Evolutionary conservation across 1,140 invertebrate species (phyloP), one percentile per base, ranked within the genome.

Genomic region (Capitella teleta): DNA sequence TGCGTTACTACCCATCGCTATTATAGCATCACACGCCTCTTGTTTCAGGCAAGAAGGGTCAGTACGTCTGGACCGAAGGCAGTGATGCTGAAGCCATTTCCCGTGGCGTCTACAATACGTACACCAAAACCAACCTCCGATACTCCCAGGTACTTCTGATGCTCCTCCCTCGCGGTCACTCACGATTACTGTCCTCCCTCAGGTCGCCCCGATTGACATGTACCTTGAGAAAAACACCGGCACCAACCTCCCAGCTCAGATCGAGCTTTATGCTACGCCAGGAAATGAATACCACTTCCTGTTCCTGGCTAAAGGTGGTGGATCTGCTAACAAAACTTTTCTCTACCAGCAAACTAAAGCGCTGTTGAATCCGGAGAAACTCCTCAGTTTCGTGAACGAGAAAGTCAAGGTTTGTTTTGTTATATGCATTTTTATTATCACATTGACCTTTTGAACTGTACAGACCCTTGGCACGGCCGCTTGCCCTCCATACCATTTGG

Each of bases 291-390:
- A 73, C 54, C 64, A 74, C 46, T 74, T 74, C 52, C 61, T 73
- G 32, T 74, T 73, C 53, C 63, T 74, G 18, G 70, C 72, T 25
- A 74, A 74, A 60, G 72, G 72, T 28, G 72, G 72, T 6, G 72
- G 72, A 1, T 74, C 72, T 1, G 72, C 72, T 16, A 74, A 74
- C 54, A 74, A 74, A 55, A 66, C 68, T 8, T 74, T 66, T 52
- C 58, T 74, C 2, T 74, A 59, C 50, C 72, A 74, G 53, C 70
- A 74, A 52, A 74, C 72, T 5, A 73, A 73, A 54, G 70, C 70
- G 28, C 45, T 73, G 16, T 57, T 74, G 18, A 73, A 73, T 53
- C 68, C 67, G 19, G 68, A 73, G 38, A 72, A 67, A 56, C 54
- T 74, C 2, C 46, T 70, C n/a, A 55, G 51, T 14, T 74, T 74